Percentiles rank a stretch among this genome's conserved stretches.
phyloP scores from a whole-genome alignment of 2,113 vertebrate genomes.

The Labrus mixtus region DNA sequence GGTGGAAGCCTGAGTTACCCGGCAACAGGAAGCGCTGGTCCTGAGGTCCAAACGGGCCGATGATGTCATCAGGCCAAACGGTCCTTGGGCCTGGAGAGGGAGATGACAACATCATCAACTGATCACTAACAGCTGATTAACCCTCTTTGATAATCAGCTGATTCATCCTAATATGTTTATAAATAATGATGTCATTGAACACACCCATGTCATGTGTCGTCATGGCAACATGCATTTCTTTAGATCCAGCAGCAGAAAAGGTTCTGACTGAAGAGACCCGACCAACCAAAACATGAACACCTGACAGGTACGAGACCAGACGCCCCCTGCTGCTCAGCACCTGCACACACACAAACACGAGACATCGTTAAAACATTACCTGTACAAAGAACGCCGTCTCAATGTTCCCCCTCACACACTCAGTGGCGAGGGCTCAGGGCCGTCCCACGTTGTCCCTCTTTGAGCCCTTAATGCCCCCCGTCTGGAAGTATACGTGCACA shows the following conservation, averaged over 20 bases:
- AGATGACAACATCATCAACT: background rate
- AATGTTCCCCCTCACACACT: too few species aligned
- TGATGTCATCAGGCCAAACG: conserved; percentile 90
- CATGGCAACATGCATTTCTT: conserved; percentile 84
- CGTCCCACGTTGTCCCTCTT: too few species aligned
- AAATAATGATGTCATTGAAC: conserved; percentile 3
- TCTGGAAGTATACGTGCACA: too few species aligned
- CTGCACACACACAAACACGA: conserved; percentile 75
- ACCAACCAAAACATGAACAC: conserved; percentile 88
- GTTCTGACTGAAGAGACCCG: conserved; percentile 84
- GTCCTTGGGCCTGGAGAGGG: conserved; percentile 83
- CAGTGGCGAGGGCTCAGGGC: too few species aligned
- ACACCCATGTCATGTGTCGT: conserved; percentile 87
- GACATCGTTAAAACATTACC: too few species aligned
- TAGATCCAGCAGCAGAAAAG: conserved; percentile 89
- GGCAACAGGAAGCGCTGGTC: conserved; percentile 92
- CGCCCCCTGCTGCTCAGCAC: conserved; percentile 90
- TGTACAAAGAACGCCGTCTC: too few species aligned
- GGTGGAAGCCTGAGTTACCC: conserved; percentile 90
- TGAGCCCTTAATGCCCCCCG: too few species aligned
- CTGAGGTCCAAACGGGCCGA: conserved; percentile 90
- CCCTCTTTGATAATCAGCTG: too few species aligned
- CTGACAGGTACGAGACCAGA: conserved; percentile 92
- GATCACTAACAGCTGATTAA: too few species aligned
- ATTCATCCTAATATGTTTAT: too few species aligned